Evolutionary conservation across 2,888 invertebrate genomes (phyloP).

Genomic region (Hemistola chrysoprasaria): DNA sequence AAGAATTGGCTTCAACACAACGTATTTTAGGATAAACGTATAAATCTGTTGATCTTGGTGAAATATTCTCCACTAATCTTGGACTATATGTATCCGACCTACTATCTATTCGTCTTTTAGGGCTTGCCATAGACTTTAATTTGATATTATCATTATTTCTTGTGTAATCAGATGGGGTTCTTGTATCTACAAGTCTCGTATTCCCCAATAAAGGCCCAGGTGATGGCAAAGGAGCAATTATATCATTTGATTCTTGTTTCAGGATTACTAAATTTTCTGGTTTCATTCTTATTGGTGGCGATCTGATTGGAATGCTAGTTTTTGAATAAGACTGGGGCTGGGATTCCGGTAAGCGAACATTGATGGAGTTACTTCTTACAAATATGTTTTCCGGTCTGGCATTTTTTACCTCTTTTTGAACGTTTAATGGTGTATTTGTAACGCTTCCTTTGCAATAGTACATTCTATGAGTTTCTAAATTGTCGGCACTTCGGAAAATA

Average conservation of each 20-base stretch:
- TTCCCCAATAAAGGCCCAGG: conserved; percentile 92
- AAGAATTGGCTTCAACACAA: conserved; percentile 71
- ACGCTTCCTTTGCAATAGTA: conserved; percentile 89
- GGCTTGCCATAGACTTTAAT: conserved; percentile 60
- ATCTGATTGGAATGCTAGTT: conserved; percentile 54
- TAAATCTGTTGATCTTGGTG: conserved; percentile 64
- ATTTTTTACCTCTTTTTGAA: conserved; percentile 60
- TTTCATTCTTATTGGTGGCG: conserved; percentile 65
- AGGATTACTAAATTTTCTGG: conserved; percentile 81
- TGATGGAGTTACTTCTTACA: conserved; percentile 83
- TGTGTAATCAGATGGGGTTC: conserved; percentile 64
- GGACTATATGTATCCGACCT: conserved; percentile 67
- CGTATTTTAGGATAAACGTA: conserved; percentile 77
- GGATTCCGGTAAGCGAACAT: conserved; percentile 80
- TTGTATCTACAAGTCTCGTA: conserved; percentile 88
- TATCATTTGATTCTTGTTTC: conserved; percentile 71
- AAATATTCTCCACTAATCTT: conserved; percentile 64
- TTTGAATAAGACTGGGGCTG: conserved; percentile 63
- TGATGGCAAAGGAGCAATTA: conserved; percentile 87
- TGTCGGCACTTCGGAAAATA: conserved; percentile 90
- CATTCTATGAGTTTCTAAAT: conserved; percentile 89
- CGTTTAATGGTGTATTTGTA: conserved; percentile 45
- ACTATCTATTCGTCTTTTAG: conserved; percentile 66
- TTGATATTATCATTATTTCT: conserved; percentile 62
- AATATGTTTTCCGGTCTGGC: conserved; percentile 72